Evolutionary conservation across 1,140 invertebrate genomes (phyloP).

Genomic region (Drosophila sproati): DNA sequence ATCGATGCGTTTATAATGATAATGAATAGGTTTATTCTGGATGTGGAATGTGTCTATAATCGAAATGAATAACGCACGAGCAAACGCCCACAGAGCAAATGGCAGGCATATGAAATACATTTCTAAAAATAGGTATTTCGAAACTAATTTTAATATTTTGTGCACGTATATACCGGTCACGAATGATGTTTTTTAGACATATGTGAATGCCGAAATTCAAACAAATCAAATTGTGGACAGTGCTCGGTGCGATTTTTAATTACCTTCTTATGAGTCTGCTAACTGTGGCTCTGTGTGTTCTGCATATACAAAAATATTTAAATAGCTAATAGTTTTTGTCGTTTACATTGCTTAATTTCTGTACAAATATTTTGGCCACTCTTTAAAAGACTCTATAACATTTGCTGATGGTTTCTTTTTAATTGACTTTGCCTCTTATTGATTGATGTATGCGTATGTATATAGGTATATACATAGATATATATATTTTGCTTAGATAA

Average conservation of each 20-base stretch:
- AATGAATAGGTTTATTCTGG: background rate
- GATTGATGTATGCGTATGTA: slow-evolving; percentile 31
- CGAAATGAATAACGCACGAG: slow-evolving; percentile 33
- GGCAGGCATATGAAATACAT: slow-evolving; percentile 53
- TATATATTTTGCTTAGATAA: slow-evolving; percentile 27
- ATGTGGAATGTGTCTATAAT: slow-evolving; percentile 7
- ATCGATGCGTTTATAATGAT: too few species aligned
- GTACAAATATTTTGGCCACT: slow-evolving; percentile 52
- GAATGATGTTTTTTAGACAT: slow-evolving; percentile 62
- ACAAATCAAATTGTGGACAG: slow-evolving; percentile 75
- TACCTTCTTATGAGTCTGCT: slow-evolving; percentile 49
- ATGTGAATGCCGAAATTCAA: slow-evolving; percentile 67
- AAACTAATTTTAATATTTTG: slow-evolving; percentile 75
- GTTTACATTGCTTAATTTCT: slow-evolving; percentile 72
- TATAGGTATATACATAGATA: background rate
- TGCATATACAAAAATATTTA: slow-evolving; percentile 33
- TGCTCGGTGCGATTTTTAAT: slow-evolving; percentile 50
- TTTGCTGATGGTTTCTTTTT: slow-evolving; percentile 28
- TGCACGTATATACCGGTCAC: slow-evolving; percentile 55
- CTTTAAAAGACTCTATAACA: slow-evolving; percentile 27
- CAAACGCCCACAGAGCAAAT: slow-evolving; percentile 43
- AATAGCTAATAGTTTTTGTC: slow-evolving; percentile 44
- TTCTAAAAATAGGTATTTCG: slow-evolving; percentile 61
- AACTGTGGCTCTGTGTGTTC: background rate
- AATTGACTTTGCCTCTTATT: slow-evolving; percentile 56